Evolutionary conservation across 2,888 invertebrate species (phyloP).

Genomic region (Myopa testacea): DNA sequence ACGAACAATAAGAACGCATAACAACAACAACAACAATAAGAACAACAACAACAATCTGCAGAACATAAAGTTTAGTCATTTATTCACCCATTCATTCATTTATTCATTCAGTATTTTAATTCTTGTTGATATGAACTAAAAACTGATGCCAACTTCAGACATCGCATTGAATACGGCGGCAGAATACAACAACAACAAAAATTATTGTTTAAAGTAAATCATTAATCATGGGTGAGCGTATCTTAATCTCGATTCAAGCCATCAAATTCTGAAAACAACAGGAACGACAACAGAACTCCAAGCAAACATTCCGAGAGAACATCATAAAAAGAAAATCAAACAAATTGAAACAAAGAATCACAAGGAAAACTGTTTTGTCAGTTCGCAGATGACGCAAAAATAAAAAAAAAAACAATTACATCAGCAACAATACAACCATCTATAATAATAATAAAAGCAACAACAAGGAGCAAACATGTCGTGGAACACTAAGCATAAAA

Average conservation of each 20-base stretch:
- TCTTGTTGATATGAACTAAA: neutral
- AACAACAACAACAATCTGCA: neutral
- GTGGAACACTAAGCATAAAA: constrained; percentile 24
- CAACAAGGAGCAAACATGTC: neutral
- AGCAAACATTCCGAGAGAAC: constrained; percentile 28
- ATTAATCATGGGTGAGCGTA: constrained; percentile 32
- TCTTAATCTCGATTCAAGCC: constrained; percentile 29
- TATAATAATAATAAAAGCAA: constrained; percentile 26
- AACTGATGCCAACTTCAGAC: neutral
- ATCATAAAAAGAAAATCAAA: constrained; percentile 17
- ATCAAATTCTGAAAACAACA: constrained; percentile 37
- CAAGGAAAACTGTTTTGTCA: constrained; percentile 7
- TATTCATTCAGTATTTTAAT: neutral
- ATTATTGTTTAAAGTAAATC: constrained; percentile 32
- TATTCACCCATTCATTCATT: neutral
- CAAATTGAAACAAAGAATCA: constrained; percentile 15
- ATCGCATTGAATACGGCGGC: neutral
- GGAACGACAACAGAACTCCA: constrained; percentile 14
- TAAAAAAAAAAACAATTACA: constrained; percentile 17
- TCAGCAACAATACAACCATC: too few species aligned
- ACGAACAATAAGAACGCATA: neutral
- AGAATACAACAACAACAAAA: neutral
- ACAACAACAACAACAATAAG: neutral
- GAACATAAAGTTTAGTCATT: neutral
- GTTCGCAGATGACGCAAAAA: neutral